Base-by-base conservation (phyloP, 2,797 vertebrate species). In the Channallabes apus region DNA sequence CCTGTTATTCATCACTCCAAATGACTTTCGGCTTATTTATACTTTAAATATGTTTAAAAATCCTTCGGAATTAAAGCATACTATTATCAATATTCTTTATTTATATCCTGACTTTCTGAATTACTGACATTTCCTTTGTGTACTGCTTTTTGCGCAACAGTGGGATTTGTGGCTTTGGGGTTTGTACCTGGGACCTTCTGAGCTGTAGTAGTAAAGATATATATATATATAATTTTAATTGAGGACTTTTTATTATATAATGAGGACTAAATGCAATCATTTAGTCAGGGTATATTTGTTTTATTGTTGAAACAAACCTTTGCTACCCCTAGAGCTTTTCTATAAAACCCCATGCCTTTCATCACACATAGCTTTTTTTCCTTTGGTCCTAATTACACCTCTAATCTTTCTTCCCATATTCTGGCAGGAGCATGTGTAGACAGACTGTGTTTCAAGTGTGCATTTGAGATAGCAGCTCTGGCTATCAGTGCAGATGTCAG, bases 391-490 rank as follows among this genome's bases (percentile, higher is more conserved):
- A 78, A 73, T 72, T 73, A 32, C 32, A 62, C 24, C 78, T 86
- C 35, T 72, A 78, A 88, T 89, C 84, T 86, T 82, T 67, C 64
- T 69, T 54, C 72, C 32, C 56, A 82, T 65, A 62, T 61, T 68
- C 59, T 82, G 62, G 54, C 83, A 81, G 80, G 58, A 62, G 38
- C 4, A 83, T 51, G 82, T 82, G 73, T 65, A 64, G 56, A 68
- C 67, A 9, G 75, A 46, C 76, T 20, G 17, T 51, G 86, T 61
- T 84, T 87, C 14, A 84, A 82, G 54, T 87, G 78, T 46, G 61
- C 73, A 71, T 82, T 68, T 71, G 69, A 87, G 88, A 85, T 80
- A 81, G 56, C 85, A 81, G 80, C 61, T 72, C 64, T 67, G 51
- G 69, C 80, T 85, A 87, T 85, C 86, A 61, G 8, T 80, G 8